A percentile compares a stretch with the other conserved stretches of the same genome.
These are phyloP conservation scores for Phrynosoma platyrhinos DNA, from an alignment of 2,113 vertebrate genomes.

Conservation along the genomic window DNA sequence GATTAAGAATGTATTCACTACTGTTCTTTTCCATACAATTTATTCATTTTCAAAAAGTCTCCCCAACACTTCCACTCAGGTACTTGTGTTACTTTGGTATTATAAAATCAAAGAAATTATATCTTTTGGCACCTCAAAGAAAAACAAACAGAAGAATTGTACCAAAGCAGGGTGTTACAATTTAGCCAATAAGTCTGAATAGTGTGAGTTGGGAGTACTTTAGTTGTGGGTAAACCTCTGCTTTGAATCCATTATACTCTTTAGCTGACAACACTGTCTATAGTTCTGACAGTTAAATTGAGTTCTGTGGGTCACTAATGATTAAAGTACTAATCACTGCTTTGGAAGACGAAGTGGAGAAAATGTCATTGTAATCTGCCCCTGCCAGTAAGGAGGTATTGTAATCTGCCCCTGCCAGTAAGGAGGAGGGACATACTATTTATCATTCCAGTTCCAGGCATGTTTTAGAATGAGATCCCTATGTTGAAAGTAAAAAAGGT, in stretches of 20 bases:
- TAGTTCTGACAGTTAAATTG: slow-evolving; percentile 10
- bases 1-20: background rate
- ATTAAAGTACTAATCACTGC: slow-evolving; percentile 34
- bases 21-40: background rate
- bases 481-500: background rate
- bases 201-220: background rate
- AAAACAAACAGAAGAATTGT: background rate
- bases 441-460: background rate
- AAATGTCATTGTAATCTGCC: slow-evolving; percentile 10
- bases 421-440: background rate
- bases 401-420: background rate
- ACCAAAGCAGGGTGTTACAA: background rate
- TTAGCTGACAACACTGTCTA: background rate
- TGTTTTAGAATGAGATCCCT: slow-evolving; percentile 1
- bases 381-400: slow-evolving; percentile 17
- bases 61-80: background rate
- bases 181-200: background rate
- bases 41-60: background rate
- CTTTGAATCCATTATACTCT: background rate
- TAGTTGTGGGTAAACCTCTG: background rate
- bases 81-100: background rate
- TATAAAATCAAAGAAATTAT: background rate
- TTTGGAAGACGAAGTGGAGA: slow-evolving; percentile 26
- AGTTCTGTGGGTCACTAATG: slow-evolving; percentile 1
- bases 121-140: background rate